These are phyloP conservation scores for Hyalella azteca DNA, from an alignment of 2,888 invertebrate species.

Conservation along the genomic window DNA sequence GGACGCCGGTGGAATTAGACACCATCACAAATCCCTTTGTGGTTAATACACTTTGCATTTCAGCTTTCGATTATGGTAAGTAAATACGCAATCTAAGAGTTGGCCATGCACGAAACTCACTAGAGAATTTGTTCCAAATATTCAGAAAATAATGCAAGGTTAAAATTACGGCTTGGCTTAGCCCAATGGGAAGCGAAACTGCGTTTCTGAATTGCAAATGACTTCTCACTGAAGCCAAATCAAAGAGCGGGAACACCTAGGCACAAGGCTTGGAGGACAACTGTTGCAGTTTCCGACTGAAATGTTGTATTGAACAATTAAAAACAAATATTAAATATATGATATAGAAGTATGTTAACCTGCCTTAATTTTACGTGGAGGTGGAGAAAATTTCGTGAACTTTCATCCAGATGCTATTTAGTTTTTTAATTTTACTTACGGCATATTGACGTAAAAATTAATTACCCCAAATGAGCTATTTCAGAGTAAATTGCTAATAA, in stretches of 20 bases:
- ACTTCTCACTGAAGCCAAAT: constrained; percentile 14
- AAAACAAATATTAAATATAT: not conserved
- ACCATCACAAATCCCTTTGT: not conserved
- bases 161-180: constrained; percentile 14
- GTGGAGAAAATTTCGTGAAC: too few species aligned
- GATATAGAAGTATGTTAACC: too few species aligned
- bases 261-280: not conserved
- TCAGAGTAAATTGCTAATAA: too few species aligned
- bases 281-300: not conserved
- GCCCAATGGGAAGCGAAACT: constrained; percentile 28
- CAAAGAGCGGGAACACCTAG: not conserved
- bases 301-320: not conserved
- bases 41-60: constrained; percentile 32
- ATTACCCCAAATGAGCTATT: too few species aligned
- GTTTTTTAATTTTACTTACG: too few species aligned
- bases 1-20: not conserved
- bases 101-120: constrained; percentile 28
- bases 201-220: constrained; percentile 17
- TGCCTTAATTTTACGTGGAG: too few species aligned
- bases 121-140: constrained; percentile 31
- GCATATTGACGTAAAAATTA: too few species aligned
- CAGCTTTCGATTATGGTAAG: constrained; percentile 34
- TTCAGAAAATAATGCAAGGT: constrained; percentile 28
- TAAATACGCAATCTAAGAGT: constrained; percentile 18
- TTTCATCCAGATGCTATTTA: too few species aligned